These are phyloP conservation scores for Urocitellus parryii DNA, from an alignment of 2,113 vertebrate species.

Conservation along the genomic window DNA sequence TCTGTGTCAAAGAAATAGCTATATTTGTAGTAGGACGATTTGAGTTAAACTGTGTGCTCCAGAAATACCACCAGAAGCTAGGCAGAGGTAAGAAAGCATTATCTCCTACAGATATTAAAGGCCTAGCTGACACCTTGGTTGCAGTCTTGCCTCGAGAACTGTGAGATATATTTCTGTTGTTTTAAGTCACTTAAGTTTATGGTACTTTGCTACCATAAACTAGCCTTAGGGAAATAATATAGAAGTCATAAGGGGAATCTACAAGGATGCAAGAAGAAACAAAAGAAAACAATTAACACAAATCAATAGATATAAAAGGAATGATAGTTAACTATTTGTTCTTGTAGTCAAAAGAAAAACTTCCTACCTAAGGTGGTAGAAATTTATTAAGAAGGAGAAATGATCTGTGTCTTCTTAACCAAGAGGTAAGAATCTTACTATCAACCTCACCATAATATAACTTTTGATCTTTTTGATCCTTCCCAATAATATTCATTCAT, in stretches of 20 bases:
- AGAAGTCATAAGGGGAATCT: not conserved
- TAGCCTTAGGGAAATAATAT: not conserved
- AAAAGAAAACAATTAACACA: not conserved
- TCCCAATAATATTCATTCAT: not conserved
- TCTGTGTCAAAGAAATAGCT: not conserved
- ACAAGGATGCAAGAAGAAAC: not conserved
- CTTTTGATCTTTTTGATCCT: not conserved
- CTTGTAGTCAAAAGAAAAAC: not conserved
- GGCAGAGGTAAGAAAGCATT: not conserved
- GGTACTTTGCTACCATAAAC: not conserved
- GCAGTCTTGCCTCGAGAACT: not conserved
- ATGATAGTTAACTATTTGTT: not conserved
- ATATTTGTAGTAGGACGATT: not conserved
- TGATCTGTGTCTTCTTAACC: not conserved
- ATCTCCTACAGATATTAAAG: not conserved
- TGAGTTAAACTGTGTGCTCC: not conserved
- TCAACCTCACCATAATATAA: not conserved
- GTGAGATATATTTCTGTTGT: not conserved
- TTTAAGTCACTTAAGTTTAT: not conserved
- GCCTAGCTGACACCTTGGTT: not conserved
- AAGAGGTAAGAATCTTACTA: not conserved
- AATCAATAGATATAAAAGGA: not conserved
- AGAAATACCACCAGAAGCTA: not conserved
- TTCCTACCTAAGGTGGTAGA: not conserved
- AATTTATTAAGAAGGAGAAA: not conserved